phyloP scores from a whole-genome alignment of 2,113 vertebrate species.

The Platichthys flesus region DNA sequence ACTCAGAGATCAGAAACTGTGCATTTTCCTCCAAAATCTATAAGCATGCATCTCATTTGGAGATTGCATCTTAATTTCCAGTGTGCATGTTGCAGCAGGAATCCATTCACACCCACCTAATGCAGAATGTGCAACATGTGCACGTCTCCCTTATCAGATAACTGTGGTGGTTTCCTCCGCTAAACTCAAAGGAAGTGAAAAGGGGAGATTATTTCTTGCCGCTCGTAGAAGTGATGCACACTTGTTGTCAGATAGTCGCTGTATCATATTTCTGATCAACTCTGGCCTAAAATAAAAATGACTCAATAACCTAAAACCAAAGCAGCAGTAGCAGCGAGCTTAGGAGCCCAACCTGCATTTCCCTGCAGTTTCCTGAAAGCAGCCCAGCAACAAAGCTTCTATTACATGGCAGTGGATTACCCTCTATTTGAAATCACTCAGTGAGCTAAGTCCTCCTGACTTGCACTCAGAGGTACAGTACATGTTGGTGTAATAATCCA shows the following conservation, averaged over 20 bases:
- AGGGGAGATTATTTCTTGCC: background rate
- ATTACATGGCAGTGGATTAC: conserved; percentile 75
- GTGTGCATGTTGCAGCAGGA: no score
- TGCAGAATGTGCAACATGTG: no score
- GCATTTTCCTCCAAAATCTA: background rate
- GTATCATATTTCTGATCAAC: background rate
- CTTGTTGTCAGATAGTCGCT: conserved; percentile 1
- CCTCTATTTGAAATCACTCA: conserved; percentile 74
- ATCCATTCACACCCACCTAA: no score
- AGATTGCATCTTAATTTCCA: no score
- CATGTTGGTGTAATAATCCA: conserved; percentile 68
- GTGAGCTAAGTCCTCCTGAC: conserved; percentile 65
- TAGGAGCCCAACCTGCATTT: conserved; percentile 34
- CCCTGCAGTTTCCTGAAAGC: conserved; percentile 52
- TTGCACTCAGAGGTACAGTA: conserved; percentile 69
- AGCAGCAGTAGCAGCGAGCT: conserved; percentile 6
- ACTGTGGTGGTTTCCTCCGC: background rate
- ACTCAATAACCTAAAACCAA: background rate
- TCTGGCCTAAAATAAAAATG: conserved; percentile 24
- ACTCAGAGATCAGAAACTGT: background rate
- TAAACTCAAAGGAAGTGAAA: background rate
- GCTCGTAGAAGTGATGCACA: background rate
- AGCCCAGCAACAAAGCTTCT: conserved; percentile 66
- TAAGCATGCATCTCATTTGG: background rate
- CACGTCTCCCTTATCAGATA: no score